Base-by-base conservation (phyloP, 2,888 invertebrate genomes). In the Rhamnusium bicolor region DNA sequence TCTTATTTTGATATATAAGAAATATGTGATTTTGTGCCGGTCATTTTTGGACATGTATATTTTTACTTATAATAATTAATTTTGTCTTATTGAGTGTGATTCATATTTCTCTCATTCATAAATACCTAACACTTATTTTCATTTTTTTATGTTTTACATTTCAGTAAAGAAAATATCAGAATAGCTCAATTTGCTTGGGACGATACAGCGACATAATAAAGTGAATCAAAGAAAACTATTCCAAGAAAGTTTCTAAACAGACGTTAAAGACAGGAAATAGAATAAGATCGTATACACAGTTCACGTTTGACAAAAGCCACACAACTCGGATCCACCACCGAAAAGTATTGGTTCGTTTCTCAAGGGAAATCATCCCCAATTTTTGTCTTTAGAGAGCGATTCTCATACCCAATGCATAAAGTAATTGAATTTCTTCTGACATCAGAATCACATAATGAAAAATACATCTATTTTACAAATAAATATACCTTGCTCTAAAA, bases 301-400 rank as follows among this genome's bases (percentile, higher is more conserved):
- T 21, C 69, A 60, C 69, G 69, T 69, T 16, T 69, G 61, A 60
- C 51, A 61, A 60, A 21, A 61, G 27, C 32, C 47, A 61, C 32
- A 61, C 10, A 0, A 24, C 56, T 12, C 18, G 18, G 49, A 47
- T 60, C 40, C 68, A n/a, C 69, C 62, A 19, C 62, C 40, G 21
- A 46, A 56, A 21, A 40, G 65, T 71, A 71, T 71, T 54, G 70
- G 70, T 47, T 49, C 19, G 14, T 40, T 40, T 53, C 71, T 66
- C 66, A n/a, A 19, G 71, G 71, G 71, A 71, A 71, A 71, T 71
- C 71, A 71, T 56, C 19, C 66, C 14, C 65, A 71, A 71, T 71
- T 71, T 69, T 71, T 66, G 71, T 71, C 71, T 71, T 66, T 27
- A 58, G 71, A 65, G 71, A 21, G 63, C 71, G 56, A 66, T 71